Conservation (phyloP, 1,140 invertebrate species). For the Pectinophora gossypiella region DNA sequence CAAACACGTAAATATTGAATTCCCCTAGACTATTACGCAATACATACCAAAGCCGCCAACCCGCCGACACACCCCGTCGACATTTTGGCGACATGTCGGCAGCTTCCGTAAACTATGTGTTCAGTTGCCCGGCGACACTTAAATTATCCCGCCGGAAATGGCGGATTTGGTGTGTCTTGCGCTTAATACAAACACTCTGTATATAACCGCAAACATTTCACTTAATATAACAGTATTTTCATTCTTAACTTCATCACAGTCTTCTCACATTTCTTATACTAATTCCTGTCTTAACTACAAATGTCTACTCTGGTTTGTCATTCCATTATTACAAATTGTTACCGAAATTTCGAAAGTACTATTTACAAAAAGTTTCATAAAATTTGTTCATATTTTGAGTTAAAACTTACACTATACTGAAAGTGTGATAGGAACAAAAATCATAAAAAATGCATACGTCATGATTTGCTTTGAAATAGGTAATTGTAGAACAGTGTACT, state of each 20-base stretch:
- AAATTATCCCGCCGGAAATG: no score
- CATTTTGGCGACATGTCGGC: no score
- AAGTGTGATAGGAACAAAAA: neutral
- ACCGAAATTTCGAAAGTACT: slow-evolving; percentile 21
- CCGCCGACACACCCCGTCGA: no score
- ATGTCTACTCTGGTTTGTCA: slow-evolving; percentile 26
- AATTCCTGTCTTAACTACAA: slow-evolving; percentile 18
- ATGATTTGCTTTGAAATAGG: slow-evolving; percentile 1
- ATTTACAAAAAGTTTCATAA: slow-evolving; percentile 23
- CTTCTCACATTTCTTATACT: slow-evolving; percentile 54
- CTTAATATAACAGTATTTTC: slow-evolving; percentile 39
- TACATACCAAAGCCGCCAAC: no score
- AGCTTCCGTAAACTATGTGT: no score
- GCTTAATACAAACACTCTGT: neutral
- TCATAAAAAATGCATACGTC: slow-evolving; percentile 3
- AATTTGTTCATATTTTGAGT: neutral
- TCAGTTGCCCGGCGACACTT: no score
- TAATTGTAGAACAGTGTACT: neutral
- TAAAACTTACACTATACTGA: neutral
- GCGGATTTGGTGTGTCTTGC: no score
- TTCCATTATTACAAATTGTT: slow-evolving; percentile 13
- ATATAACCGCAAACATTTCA: slow-evolving; percentile 31
- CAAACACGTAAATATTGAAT: neutral
- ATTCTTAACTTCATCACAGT: slow-evolving; percentile 63
- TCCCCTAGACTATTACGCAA: no score